phyloP scores from a whole-genome alignment of 2,888 invertebrate genomes.

The Tanaodytes sp. region DNA sequence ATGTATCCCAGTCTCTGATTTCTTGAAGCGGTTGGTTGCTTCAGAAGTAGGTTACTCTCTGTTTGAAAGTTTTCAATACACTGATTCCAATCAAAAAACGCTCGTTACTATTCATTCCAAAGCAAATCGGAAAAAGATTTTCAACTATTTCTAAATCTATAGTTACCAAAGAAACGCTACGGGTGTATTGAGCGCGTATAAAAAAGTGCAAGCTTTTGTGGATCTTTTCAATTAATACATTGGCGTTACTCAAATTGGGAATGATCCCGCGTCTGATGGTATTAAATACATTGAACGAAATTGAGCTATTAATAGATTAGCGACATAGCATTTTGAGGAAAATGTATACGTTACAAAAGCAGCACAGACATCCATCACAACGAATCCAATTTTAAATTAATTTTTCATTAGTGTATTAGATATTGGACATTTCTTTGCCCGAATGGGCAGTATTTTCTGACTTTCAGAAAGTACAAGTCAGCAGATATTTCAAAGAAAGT shows the following conservation, averaged over 20 bases:
- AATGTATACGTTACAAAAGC: slow-evolving; percentile 3
- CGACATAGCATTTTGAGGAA: background rate
- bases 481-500: slow-evolving; percentile 33
- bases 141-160: slow-evolving; percentile 47
- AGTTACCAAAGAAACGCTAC: slow-evolving; percentile 33
- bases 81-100: slow-evolving; percentile 53
- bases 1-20: slow-evolving; percentile 40
- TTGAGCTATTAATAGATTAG: slow-evolving; percentile 14
- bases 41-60: slow-evolving; percentile 52
- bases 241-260: slow-evolving; percentile 33
- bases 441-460: slow-evolving; percentile 20
- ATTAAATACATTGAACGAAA: slow-evolving; percentile 21
- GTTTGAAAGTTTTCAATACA: slow-evolving; percentile 53
- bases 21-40: slow-evolving; percentile 41
- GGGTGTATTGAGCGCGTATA: slow-evolving; percentile 28
- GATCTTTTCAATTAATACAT: slow-evolving; percentile 45
- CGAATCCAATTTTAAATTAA: slow-evolving; percentile 28
- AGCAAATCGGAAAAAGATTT: slow-evolving; percentile 47
- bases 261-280: slow-evolving; percentile 26
- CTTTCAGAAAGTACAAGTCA: slow-evolving; percentile 19
- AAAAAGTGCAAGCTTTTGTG: slow-evolving; percentile 37
- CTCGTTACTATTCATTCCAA: slow-evolving; percentile 48
- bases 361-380: slow-evolving; percentile 19
- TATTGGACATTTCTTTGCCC: slow-evolving; percentile 13
- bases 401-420: slow-evolving; percentile 40